Conservation (phyloP, 2,888 invertebrate species). For the Drosophila paramelanica region DNA sequence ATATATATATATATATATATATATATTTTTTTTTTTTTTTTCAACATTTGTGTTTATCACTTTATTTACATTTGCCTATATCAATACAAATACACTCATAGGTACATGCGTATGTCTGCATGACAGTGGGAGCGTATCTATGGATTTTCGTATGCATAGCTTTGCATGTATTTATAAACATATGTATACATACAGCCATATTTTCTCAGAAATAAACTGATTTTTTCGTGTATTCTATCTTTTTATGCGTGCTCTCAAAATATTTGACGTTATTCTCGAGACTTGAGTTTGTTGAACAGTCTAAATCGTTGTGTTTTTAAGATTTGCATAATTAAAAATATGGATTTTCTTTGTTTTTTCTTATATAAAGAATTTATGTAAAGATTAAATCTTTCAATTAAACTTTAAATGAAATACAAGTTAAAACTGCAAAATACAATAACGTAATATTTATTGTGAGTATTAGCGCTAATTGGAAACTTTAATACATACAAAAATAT, state of each 20-base stretch:
- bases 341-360: slow-evolving; percentile 1
- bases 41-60: slow-evolving; percentile 14
- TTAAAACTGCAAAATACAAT: background rate
- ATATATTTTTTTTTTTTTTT: too few relatives aligned
- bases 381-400: slow-evolving; percentile 1
- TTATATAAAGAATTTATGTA: slow-evolving; percentile 4
- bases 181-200: slow-evolving; percentile 41
- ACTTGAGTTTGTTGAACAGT: slow-evolving; percentile 46
- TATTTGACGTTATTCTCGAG: slow-evolving; percentile 53
- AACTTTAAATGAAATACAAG: slow-evolving; percentile 11
- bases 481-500: slow-evolving; percentile 5
- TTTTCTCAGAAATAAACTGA: slow-evolving; percentile 50
- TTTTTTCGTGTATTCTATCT: slow-evolving; percentile 54
- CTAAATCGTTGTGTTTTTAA: slow-evolving; percentile 37
- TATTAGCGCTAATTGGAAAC: slow-evolving; percentile 6
- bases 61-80: slow-evolving; percentile 10
- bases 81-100: slow-evolving; percentile 13
- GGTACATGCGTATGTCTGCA: slow-evolving; percentile 11
- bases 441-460: slow-evolving; percentile 22
- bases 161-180: slow-evolving; percentile 46
- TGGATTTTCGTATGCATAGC: slow-evolving; percentile 6
- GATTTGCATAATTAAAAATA: slow-evolving; percentile 19
- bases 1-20: background rate
- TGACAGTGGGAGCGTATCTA: slow-evolving; percentile 16
- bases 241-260: slow-evolving; percentile 57